phyloP scores from a whole-genome alignment of 2,888 invertebrate genomes.

The Ophioninae sp. region DNA sequence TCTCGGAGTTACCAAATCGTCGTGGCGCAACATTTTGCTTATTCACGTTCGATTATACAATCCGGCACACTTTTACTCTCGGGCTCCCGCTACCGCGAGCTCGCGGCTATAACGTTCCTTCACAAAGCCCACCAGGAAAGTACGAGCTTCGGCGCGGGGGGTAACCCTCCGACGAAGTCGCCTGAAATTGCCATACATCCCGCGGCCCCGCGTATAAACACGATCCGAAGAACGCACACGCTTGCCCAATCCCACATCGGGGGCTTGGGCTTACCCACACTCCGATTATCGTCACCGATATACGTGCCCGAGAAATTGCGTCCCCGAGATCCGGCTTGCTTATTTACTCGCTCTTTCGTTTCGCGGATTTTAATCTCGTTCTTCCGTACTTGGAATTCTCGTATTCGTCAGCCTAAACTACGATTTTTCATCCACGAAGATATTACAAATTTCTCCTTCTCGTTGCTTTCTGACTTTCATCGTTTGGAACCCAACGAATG shows the following conservation, averaged over 20 bases:
- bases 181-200: conserved; percentile 26
- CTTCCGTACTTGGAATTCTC: no score
- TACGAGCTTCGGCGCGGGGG: conserved; percentile 53
- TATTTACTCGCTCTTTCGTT: neutral
- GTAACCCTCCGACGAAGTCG: conserved; percentile 41
- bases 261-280: conserved; percentile 4
- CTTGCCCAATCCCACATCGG: neutral
- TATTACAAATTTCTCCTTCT: no score
- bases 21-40: conserved; percentile 81
- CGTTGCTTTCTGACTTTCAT: no score
- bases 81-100: conserved; percentile 58
- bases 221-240: neutral
- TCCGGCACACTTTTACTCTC: conserved; percentile 81
- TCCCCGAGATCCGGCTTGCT: neutral
- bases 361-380: neutral
- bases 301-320: conserved; percentile 46
- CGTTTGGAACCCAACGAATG: no score
- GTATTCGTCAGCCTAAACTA: no score
- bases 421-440: no score
- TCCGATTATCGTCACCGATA: conserved; percentile 68
- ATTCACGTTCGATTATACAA: conserved; percentile 81
- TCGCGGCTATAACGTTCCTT: conserved; percentile 63
- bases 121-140: conserved; percentile 51
- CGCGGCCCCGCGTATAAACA: conserved; percentile 4
- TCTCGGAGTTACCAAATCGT: conserved; percentile 78